Evolutionary conservation across 2,888 invertebrate species (phyloP).

Genomic region (Cantharis rustica): DNA sequence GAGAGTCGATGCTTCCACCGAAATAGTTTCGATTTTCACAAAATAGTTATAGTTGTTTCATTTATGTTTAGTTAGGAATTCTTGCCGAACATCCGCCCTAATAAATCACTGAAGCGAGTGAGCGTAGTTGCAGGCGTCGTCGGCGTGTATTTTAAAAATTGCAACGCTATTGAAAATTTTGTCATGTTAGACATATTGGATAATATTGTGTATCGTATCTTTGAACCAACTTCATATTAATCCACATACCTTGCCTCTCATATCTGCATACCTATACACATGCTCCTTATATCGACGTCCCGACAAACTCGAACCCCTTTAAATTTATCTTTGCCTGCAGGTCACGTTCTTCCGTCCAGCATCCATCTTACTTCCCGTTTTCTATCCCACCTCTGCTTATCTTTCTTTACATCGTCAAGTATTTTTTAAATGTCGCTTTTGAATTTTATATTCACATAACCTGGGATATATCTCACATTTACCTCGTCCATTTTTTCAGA

Average conservation of each 20-base stretch:
- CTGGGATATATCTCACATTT: neutral
- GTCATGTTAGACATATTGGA: neutral
- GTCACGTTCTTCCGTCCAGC: constrained; percentile 43
- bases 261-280: constrained; percentile 41
- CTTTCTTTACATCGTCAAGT: constrained; percentile 32
- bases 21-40: neutral
- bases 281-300: constrained; percentile 32
- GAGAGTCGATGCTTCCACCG: neutral
- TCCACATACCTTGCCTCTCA: constrained; percentile 23
- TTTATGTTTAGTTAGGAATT: neutral
- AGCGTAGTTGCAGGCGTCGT: neutral
- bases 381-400: constrained; percentile 31
- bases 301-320: constrained; percentile 28
- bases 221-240: constrained; percentile 21
- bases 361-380: constrained; percentile 40
- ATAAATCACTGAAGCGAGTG: neutral
- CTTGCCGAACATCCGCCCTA: neutral
- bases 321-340: constrained; percentile 40
- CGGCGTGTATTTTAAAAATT: neutral
- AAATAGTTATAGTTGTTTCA: neutral
- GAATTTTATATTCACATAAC: neutral
- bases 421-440: constrained; percentile 30
- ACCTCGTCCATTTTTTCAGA: neutral
- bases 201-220: neutral
- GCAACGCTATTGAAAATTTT: neutral